Evolutionary conservation across 2,888 invertebrate species (phyloP), one percentile per base, ranked within the genome.

Genomic region (Palloptera scutellata): DNA sequence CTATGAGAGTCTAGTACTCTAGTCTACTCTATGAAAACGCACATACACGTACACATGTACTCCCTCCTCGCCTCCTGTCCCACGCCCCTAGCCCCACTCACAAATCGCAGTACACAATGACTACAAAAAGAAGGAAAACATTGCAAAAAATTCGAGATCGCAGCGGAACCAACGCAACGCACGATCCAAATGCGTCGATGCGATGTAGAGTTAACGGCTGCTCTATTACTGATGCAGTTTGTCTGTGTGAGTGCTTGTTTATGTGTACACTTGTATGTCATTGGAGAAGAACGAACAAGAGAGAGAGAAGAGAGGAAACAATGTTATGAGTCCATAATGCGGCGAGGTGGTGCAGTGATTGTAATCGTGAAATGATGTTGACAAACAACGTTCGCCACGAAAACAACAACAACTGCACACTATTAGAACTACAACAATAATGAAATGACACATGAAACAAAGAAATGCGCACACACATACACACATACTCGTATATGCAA

Each of bases 261-360:
- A n/a, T n/a, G n/a, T n/a, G n/a, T n/a, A n/a, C n/a, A n/a, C n/a
- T n/a, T n/a, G n/a, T n/a, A n/a, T n/a, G n/a, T n/a, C n/a, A n/a
- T n/a, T n/a, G n/a, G 30, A 6, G 30, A 6, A 4, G 30, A 30
- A 30, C 30, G 30, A 30, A 42, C 53, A 41, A 52, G 51, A 42
- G 61, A 52, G 51, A 19, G 17, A 52, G 19, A n/a, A 13, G 19
- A n/a, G 30, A 30, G 53, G 53, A 20, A 20, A 20, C 53, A 17
- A 54, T 8, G 30, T 11, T 30, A 12, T 15, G 79, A 30, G 30
- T 30, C 30, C 30, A 30, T 6, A 30, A 30, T 4, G 30, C 30
- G 30, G 30, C 30, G 30, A 30, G 30, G 30, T 79, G 78, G 75
- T 72, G 17, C 15, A 54, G 54, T 17, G 48, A 48, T 48, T 48